Percentiles rank a stretch among this genome's conserved stretches.
phyloP scores from a whole-genome alignment of 2,113 vertebrate genomes.

The Herpetotheres cachinnans region DNA sequence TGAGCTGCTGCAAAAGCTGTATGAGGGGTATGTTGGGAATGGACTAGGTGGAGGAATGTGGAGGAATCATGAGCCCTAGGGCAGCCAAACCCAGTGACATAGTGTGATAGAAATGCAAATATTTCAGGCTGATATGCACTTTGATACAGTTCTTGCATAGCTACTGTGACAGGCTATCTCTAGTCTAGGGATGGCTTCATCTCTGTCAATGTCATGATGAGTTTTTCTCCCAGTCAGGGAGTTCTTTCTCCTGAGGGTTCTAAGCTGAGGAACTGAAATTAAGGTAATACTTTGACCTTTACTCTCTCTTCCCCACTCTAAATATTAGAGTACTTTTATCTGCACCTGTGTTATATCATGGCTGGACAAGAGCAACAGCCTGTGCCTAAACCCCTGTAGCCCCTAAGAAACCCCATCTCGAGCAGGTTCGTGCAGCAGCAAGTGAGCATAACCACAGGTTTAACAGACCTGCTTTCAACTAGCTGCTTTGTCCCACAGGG shows the following conservation, averaged over 20 bases:
- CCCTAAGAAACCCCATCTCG: background rate
- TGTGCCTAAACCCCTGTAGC: background rate
- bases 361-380: background rate
- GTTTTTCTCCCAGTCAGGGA: background rate
- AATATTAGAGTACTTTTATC: background rate
- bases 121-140: background rate
- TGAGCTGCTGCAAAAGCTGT: background rate
- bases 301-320: background rate
- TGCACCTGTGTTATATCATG: background rate
- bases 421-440: background rate
- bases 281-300: background rate
- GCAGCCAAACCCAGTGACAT: fast-evolving
- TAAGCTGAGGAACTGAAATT: background rate
- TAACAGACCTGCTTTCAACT: background rate
- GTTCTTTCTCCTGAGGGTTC: background rate
- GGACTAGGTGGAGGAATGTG: background rate
- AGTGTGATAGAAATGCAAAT: background rate
- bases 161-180: background rate
- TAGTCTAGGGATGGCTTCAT: background rate
- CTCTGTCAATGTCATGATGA: background rate
- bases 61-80: background rate
- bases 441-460: background rate
- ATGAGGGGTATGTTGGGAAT: background rate
- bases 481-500: background rate
- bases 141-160: background rate